These are phyloP conservation scores for Branchinecta lynchi DNA, from an alignment of 1,140 invertebrate genomes.

Conservation along the genomic window DNA sequence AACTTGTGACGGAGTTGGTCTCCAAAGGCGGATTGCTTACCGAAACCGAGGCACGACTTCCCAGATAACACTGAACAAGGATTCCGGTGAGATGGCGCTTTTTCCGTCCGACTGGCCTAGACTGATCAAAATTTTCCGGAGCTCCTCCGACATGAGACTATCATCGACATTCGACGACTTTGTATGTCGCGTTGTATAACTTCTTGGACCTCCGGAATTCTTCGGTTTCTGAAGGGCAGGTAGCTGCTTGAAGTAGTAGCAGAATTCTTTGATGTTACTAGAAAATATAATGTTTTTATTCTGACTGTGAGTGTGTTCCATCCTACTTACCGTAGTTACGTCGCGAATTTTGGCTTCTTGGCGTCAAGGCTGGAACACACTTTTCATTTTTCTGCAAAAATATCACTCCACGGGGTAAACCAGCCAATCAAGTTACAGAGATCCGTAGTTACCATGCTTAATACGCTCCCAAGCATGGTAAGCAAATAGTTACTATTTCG, in stretches of 20 bases:
- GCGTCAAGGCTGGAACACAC: no score
- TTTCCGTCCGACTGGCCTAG: conserved; percentile 51
- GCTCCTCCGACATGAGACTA: conserved; percentile 56
- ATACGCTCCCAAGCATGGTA: no score
- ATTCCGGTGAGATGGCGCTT: conserved; percentile 61
- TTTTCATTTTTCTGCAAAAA: no score
- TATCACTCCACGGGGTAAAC: no score
- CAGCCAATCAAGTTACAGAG: no score
- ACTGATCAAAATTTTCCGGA: conserved; percentile 56
- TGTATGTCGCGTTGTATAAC: conserved; percentile 44
- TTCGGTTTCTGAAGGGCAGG: conserved; percentile 46
- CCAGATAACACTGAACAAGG: conserved; percentile 65
- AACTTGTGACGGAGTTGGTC: no score
- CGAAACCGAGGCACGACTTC: conserved; percentile 67
- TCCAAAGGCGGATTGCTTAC: conserved; percentile 24
- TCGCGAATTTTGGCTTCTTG: no score
- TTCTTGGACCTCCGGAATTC: conserved; percentile 33
- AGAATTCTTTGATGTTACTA: conserved; percentile 69
- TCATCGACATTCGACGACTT: conserved; percentile 41
- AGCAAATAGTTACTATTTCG: no score
- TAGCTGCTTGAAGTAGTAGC: conserved; percentile 60
- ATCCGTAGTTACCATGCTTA: no score
- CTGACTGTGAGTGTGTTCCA: background rate
- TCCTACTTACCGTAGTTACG: no score
- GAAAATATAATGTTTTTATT: conserved; percentile 25